Percentiles rank a stretch among this genome's conserved stretches.
These are phyloP conservation scores for Caenorhabditis macrosperma DNA, from an alignment of 2,888 invertebrate genomes.

Conservation along the genomic window DNA sequence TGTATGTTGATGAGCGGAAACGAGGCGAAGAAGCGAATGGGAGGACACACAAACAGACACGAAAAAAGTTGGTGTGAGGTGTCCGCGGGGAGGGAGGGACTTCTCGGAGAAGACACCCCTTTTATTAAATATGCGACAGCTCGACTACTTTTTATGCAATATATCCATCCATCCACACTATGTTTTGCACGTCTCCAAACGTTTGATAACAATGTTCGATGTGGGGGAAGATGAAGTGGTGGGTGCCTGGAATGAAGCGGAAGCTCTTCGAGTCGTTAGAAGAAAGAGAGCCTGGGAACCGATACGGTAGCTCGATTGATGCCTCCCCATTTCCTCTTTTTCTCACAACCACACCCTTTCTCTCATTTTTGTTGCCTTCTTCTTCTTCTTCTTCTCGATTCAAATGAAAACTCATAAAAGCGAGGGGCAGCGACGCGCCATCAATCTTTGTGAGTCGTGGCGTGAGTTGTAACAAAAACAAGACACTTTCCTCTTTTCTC, in stretches of 20 bases:
- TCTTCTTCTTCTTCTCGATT: background rate
- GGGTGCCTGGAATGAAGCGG: too few relatives aligned
- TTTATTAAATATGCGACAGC: conserved; percentile 6
- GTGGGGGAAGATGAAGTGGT: too few relatives aligned
- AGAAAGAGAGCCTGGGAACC: too few relatives aligned
- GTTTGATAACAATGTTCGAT: too few relatives aligned
- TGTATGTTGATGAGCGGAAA: conserved; percentile 10
- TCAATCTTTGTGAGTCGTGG: conserved; percentile 45
- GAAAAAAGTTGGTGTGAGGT: conserved; percentile 1
- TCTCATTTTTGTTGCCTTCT: background rate
- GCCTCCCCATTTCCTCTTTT: background rate
- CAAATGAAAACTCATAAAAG: conserved; percentile 48
- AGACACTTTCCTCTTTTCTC: conserved; percentile 1
- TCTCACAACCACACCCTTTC: background rate
- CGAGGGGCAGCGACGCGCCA: conserved; percentile 10
- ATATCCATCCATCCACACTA: background rate
- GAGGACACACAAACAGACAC: too few relatives aligned
- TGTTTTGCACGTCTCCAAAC: too few relatives aligned
- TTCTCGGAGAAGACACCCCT: background rate
- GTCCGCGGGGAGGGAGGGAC: background rate
- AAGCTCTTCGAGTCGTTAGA: too few relatives aligned
- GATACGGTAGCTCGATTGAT: background rate
- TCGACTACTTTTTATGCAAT: background rate
- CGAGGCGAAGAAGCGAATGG: conserved; percentile 2
- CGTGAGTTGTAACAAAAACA: conserved; percentile 46